Base-by-base conservation (phyloP, 1,140 invertebrate genomes). In the Drosophila kikkawai region DNA sequence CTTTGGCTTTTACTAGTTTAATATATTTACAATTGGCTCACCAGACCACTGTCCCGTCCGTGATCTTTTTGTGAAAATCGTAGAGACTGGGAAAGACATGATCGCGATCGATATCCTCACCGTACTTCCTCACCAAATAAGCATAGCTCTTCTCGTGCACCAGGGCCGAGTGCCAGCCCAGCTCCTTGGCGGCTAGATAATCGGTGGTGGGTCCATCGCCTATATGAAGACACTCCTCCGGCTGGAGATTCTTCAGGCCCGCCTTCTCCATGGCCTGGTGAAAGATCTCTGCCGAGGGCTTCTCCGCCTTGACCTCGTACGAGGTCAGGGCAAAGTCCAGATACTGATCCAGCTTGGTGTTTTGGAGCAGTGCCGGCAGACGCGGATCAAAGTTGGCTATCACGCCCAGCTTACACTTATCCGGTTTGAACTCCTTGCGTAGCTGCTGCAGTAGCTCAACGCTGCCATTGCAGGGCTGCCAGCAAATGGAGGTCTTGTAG, bases 381-480 rank as follows among this genome's bases (percentile, higher is more conserved):
- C 97, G 94, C 50, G 96, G 95, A 93, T 98, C 97, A 94, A 96
- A 98, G 93, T 99, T 99, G 13, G 97, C 97, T 75, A 98, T 96
- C 0, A 98, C 95, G 17, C 97, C 97, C 26, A 98, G 71, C 6
- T 93, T 81, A 13, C 96, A 79, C 44, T 93, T 80, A 1, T 79
- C 65, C 7, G 80, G 34, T 17, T 91, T 75, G 1, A 75, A 39
- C 22, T 92, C 90, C 29, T 91, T 79, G 59, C 93, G 94, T 15
- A 97, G 86, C 68, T 94, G 94, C 36, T 95, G 91, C 1, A 98
- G 93, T 37, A 97, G 92, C 34, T 95, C 94, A 4, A 94, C 80
- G 13, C 95, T 94, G 7, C 96, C 96, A 41, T 95, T 94, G 76
- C 95, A 94, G 19, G 95, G 92, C 82, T 95, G 93, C 97, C 97